Base-by-base conservation (phyloP, 2,797 vertebrate species). In the Tenualosa thibaudeaui region DNA sequence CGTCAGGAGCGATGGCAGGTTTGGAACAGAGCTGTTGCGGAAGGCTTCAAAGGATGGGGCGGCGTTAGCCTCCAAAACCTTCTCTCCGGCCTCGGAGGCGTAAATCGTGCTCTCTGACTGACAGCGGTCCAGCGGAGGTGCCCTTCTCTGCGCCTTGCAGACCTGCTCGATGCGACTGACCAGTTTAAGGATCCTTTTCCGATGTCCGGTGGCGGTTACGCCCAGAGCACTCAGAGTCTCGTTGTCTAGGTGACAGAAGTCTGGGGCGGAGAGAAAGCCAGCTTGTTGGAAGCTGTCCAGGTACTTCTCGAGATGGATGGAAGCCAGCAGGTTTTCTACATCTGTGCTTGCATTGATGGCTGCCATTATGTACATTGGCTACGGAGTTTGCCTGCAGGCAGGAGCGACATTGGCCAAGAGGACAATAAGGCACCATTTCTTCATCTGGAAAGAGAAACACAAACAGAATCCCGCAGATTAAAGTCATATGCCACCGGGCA, bases 301-400 rank as follows among this genome's bases (percentile, higher is more conserved):
- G 92, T 99, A 99, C 91, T 94, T 96, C 91, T 99, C 97, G 91
- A 99, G 91, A 87, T 98, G 98, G 88, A 99, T 97, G 65, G 90
- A 93, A 65, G 95, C 92, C 90, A 99, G 94, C 93, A 99, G 96
- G 86, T 95, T 96, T 89, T 96, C 94, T 84, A 98, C 96, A 86
- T 98, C 94, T 0, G 93, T 93, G 92, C 96, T 93, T 90, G 94
- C 94, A 81, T 93, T 51, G 89, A 94, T 89, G n/a, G 93, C 92
- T 88, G 95, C 96, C 97, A 98, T 97, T 93, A 91, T 92, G 88
- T 93, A 89, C 91, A 92, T 93, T 85, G 88, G 89, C 88, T 90
- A 89, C 26, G 82, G 87, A 24, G 83, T 87, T 87, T 88, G 82
- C 71, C 90, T 89, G 84, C 51, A 86, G 84, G 88, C 85, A 84